Evolutionary conservation across 2,888 invertebrate species (phyloP).

Genomic region (Eupithecia centaureata): DNA sequence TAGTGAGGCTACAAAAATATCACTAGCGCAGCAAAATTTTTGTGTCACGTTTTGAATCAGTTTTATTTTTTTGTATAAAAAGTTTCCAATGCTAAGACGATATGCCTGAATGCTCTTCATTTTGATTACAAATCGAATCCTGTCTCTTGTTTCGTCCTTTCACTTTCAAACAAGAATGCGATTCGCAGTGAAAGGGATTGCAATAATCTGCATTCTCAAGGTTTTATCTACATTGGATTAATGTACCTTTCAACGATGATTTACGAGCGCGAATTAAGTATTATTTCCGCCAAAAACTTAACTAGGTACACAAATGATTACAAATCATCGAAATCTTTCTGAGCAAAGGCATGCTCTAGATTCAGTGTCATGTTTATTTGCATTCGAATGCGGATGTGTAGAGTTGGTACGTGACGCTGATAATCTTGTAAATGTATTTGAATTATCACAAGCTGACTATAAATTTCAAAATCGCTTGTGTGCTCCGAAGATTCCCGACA

Average conservation of each 20-base stretch:
- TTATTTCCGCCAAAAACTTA: not conserved
- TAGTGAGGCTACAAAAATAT: not conserved
- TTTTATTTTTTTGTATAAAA: not conserved
- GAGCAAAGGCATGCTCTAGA: not conserved
- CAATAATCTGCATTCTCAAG: conserved; percentile 45
- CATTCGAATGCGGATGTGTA: not conserved
- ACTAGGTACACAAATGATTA: not conserved
- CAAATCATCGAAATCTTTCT: not conserved
- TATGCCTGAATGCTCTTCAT: conserved; percentile 50
- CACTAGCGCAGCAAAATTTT: not conserved
- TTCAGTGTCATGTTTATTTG: not conserved
- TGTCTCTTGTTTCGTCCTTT: conserved; percentile 59
- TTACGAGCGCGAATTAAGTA: not conserved
- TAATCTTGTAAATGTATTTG: not conserved
- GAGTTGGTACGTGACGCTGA: not conserved
- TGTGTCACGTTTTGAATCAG: not conserved
- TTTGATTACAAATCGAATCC: conserved; percentile 51
- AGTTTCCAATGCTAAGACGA: conserved; percentile 51
- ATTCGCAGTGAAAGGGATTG: conserved; percentile 26
- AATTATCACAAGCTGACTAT: conserved; percentile 28
- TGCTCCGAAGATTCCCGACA: conserved; percentile 1
- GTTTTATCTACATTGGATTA: not conserved
- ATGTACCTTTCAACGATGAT: not conserved
- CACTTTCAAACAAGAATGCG: conserved; percentile 57
- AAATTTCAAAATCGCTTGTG: conserved; percentile 37